phyloP scores from a whole-genome alignment of 2,113 vertebrate genomes.

The Aptenodytes forsteri region DNA sequence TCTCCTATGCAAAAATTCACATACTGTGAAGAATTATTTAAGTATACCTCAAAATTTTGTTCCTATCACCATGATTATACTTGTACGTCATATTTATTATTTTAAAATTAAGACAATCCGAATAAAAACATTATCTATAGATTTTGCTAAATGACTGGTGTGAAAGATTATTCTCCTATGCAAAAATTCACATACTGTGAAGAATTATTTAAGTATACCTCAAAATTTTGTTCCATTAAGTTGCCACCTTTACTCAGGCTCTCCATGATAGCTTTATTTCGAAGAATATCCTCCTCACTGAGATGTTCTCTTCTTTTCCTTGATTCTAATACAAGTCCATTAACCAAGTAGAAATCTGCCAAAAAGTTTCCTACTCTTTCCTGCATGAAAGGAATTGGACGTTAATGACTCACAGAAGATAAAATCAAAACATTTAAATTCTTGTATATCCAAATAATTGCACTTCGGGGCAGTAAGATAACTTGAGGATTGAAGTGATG shows the following conservation, averaged over 20 bases:
- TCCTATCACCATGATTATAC: too few species aligned
- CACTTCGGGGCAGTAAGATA: neutral
- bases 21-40: neutral
- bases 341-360: constrained; percentile 96
- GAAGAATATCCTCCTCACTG: constrained; percentile 96
- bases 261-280: constrained; percentile 99
- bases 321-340: constrained; percentile 95
- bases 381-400: constrained; percentile 66
- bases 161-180: neutral
- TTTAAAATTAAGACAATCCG: neutral
- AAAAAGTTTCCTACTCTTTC: constrained; percentile 97
- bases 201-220: constrained; percentile 74
- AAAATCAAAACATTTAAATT: neutral
- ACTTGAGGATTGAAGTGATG: fast-evolving
- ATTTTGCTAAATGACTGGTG: neutral
- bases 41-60: constrained; percentile 92
- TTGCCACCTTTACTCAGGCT: constrained; percentile 98
- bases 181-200: neutral
- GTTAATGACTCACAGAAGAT: neutral
- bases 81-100: neutral
- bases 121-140: neutral
- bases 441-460: neutral
- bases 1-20: neutral
- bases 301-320: constrained; percentile 96
- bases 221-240: constrained; percentile 94